Percentiles rank a stretch among this genome's conserved stretches.
Evolutionary conservation across 2,888 invertebrate species (phyloP).

Genomic region (Acronicta leporina): DNA sequence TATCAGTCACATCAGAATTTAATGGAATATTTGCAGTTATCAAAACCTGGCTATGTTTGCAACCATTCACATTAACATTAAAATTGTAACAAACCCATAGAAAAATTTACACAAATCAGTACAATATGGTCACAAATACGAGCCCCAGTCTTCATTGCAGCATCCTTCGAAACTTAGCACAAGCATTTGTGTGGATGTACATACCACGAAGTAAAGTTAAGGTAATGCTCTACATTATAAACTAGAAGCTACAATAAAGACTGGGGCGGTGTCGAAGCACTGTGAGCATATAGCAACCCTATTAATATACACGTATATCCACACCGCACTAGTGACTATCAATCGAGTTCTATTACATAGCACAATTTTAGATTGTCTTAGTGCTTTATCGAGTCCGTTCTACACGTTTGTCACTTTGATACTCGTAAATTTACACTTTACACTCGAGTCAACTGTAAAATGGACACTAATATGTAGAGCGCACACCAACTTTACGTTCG

Average conservation of each 20-base stretch:
- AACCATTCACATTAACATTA: constrained; percentile 70
- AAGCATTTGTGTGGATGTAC: constrained; percentile 32
- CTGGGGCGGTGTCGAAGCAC: constrained; percentile 83
- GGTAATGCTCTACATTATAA: constrained; percentile 24
- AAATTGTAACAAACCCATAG: constrained; percentile 85
- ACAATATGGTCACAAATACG: constrained; percentile 76
- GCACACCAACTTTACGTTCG: constrained; percentile 58
- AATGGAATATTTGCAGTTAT: constrained; percentile 63
- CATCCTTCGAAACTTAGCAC: constrained; percentile 46
- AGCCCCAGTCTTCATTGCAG: constrained; percentile 80
- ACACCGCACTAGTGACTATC: constrained; percentile 80
- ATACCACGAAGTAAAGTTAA: constrained; percentile 24
- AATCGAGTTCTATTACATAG: constrained; percentile 80
- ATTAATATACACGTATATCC: constrained; percentile 74
- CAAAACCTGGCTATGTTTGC: constrained; percentile 59
- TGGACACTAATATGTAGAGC: constrained; percentile 73
- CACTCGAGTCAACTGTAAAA: constrained; percentile 81
- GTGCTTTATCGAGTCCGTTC: constrained; percentile 71
- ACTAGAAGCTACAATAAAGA: constrained; percentile 65
- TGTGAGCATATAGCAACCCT: constrained; percentile 78
- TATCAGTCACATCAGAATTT: constrained; percentile 66
- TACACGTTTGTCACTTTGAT: constrained; percentile 76
- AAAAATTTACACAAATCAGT: constrained; percentile 88
- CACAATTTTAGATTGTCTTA: constrained; percentile 78
- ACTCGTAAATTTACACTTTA: constrained; percentile 87